These are phyloP conservation scores for Calidris pugnax DNA, from an alignment of 2,113 vertebrate genomes.

Conservation along the genomic window DNA sequence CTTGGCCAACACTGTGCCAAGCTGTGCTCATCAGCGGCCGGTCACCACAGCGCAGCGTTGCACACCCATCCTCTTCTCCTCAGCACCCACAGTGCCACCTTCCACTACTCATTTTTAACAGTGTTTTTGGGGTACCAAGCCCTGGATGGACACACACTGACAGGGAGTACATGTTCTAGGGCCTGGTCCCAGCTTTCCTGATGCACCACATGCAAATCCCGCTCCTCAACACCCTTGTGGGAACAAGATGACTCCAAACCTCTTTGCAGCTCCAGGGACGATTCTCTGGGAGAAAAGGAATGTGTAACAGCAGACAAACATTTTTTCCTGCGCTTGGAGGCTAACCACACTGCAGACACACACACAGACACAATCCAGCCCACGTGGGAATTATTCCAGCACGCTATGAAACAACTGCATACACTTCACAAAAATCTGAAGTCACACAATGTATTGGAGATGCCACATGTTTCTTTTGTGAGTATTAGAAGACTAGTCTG, in stretches of 20 bases:
- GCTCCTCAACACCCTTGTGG: background rate
- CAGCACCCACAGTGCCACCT: background rate
- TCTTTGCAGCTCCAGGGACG: conserved; percentile 24
- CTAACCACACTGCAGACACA: conserved; percentile 24
- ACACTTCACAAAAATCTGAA: background rate
- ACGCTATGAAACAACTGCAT: background rate
- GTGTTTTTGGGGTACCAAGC: background rate
- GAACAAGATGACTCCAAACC: conserved; percentile 14
- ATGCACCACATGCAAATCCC: background rate
- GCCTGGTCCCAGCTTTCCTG: background rate
- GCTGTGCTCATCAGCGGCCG: background rate
- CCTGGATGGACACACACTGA: background rate
- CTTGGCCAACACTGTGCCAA: background rate
- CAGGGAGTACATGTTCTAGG: background rate
- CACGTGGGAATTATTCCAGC: background rate
- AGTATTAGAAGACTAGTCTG: background rate
- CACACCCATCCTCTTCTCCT: background rate
- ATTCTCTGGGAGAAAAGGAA: conserved; percentile 36
- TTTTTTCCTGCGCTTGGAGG: background rate
- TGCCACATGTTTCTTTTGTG: background rate
- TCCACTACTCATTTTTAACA: background rate
- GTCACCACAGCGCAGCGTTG: background rate
- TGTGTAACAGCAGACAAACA: conserved; percentile 12
- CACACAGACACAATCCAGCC: background rate
- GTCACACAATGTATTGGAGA: background rate